Percentiles rank a stretch among this genome's conserved stretches.
Conservation (phyloP, 2,113 vertebrate genomes). For the Paracanthobrama guichenoti region DNA sequence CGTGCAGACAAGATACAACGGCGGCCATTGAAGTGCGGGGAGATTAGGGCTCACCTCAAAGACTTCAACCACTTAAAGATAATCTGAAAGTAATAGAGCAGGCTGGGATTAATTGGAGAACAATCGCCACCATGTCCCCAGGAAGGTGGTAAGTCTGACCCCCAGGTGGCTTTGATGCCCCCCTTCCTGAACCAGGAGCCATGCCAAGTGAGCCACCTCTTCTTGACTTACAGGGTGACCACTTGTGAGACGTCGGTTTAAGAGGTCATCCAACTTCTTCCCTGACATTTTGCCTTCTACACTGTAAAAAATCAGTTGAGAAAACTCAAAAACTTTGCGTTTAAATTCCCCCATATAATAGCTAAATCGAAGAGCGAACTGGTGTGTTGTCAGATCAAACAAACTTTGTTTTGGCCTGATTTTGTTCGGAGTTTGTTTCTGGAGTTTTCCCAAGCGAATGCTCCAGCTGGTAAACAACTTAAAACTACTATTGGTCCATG, state of each 20-base stretch:
- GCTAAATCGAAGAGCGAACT: too few relatives aligned
- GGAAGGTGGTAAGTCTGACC: constrained; percentile 74
- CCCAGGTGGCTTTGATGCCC: constrained; percentile 76
- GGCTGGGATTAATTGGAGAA: constrained; percentile 83
- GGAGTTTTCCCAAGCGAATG: too few relatives aligned
- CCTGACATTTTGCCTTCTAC: background rate
- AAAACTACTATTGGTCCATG: too few relatives aligned
- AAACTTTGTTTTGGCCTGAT: too few relatives aligned
- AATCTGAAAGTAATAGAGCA: constrained; percentile 86
- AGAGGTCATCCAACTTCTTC: background rate
- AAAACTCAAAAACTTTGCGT: background rate
- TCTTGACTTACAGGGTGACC: background rate
- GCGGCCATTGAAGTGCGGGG: constrained; percentile 76
- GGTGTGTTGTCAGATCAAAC: too few relatives aligned
- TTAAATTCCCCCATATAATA: too few relatives aligned
- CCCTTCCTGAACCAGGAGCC: constrained; percentile 41
- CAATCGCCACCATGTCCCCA: constrained; percentile 74
- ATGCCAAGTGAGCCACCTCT: constrained; percentile 40
- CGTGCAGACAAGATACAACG: constrained; percentile 79
- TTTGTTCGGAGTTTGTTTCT: too few relatives aligned
- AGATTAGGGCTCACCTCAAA: constrained; percentile 78
- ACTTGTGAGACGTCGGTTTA: background rate
- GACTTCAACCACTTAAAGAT: constrained; percentile 81
- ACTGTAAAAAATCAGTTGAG: background rate
- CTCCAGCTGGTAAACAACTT: too few relatives aligned